phyloP scores from a whole-genome alignment of 2,888 invertebrate species.

The Mesoligia furuncula region DNA sequence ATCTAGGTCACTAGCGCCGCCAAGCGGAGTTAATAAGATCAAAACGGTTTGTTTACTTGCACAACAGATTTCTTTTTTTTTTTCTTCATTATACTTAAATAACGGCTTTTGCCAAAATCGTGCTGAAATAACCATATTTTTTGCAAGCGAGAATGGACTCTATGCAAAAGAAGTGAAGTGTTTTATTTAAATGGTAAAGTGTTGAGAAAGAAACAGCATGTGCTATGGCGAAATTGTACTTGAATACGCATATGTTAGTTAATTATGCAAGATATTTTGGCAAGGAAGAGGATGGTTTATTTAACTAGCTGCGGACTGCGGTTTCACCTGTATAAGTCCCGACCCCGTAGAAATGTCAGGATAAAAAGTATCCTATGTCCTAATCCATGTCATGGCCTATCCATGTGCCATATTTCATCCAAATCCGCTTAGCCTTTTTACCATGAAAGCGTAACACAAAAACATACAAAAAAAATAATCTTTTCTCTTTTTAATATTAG shows the following conservation, averaged over 20 bases:
- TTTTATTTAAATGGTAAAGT: constrained; percentile 1
- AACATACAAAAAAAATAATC: background rate
- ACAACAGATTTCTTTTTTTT: constrained; percentile 71
- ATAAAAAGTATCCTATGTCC: background rate
- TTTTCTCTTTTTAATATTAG: no score
- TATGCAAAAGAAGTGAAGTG: background rate
- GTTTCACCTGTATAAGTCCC: background rate
- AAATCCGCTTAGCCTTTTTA: background rate
- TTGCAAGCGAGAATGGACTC: constrained; percentile 30
- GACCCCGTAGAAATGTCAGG: background rate
- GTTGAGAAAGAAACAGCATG: constrained; percentile 12
- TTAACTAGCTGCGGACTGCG: background rate
- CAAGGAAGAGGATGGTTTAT: background rate
- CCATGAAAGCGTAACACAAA: no score
- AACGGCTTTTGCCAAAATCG: constrained; percentile 60
- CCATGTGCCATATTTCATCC: background rate
- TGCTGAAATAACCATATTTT: constrained; percentile 9
- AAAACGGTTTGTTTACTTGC: constrained; percentile 74
- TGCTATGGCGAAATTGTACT: constrained; percentile 31
- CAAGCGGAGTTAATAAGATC: constrained; percentile 68
- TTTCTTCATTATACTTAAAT: constrained; percentile 56
- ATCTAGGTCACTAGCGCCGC: constrained; percentile 72
- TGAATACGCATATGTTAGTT: constrained; percentile 17
- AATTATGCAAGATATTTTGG: constrained; percentile 3
- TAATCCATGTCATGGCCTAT: background rate